Evolutionary conservation across 2,888 invertebrate genomes (phyloP).

Genomic region (Andrena bicolor): DNA sequence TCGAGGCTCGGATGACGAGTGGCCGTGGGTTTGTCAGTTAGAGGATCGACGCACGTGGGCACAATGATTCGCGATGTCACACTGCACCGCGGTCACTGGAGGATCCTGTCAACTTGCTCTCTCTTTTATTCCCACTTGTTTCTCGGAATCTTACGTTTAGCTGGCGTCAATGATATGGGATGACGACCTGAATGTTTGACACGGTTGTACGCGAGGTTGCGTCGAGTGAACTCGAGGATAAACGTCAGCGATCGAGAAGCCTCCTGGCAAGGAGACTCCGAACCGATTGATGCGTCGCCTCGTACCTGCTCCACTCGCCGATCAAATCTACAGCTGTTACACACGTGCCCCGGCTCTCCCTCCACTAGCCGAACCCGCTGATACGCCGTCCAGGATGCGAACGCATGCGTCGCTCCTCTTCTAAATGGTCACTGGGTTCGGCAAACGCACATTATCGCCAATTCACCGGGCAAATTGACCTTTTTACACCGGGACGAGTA

Average conservation of each 20-base stretch:
- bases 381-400: constrained; percentile 49
- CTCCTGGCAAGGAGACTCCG: not conserved
- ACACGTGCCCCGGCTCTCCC: constrained; percentile 55
- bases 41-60: not conserved
- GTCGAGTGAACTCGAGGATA: not conserved
- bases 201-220: not conserved
- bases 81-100: not conserved
- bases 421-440: constrained; percentile 46
- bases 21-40: not conserved
- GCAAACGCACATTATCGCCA: constrained; percentile 45
- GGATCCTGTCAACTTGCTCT: not conserved
- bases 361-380: constrained; percentile 24
- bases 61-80: not conserved
- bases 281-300: constrained; percentile 33
- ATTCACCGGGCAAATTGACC: constrained; percentile 47
- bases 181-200: not conserved
- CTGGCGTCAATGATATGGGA: not conserved
- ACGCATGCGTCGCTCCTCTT: constrained; percentile 62
- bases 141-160: not conserved
- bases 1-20: no score
- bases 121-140: constrained; percentile 4
- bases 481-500: constrained; percentile 4
- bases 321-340: constrained; percentile 64
- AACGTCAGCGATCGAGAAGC: not conserved
- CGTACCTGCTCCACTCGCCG: constrained; percentile 48